Evolutionary conservation across 2,888 invertebrate genomes (phyloP), one percentile per base, ranked within the genome.

Genomic region (Noctua pronuba): DNA sequence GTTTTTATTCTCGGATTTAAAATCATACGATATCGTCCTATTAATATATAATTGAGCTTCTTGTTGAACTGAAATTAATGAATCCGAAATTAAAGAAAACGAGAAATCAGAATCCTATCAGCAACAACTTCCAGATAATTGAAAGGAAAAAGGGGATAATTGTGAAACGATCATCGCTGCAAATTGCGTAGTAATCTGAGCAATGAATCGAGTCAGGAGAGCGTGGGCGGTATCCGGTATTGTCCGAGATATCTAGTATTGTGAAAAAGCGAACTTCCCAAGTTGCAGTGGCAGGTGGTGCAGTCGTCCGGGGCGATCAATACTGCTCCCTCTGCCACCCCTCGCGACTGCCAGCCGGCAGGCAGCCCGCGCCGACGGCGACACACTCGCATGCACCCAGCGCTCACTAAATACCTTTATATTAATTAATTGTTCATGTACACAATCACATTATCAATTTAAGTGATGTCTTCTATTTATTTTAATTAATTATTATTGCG

Each of bases 261-360:
- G 73, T 77, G 80, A 81, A 86, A 90, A 90, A 90, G 88, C 87
- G 89, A 90, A 83, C 91, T 92, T 91, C 79, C 90, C 88, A 87
- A 88, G 92, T 90, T 95, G 95, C 94, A 94, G 86, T 89, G 91
- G 92, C 93, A 93, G 94, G 93, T 93, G 93, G 92, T 95, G 95
- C 95, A 95, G 84, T 88, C 90, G 90, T 65, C 88, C 85, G 83
- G 87, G 86, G 91, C 87, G 95, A 95, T 95, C 95, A 93, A 95
- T 95, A 95, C 87, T 82, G 84, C 85, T 85, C 85, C 85, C 87
- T 83, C 77, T 80, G 85, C 82, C 81, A 81, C 79, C 83, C 41
- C 77, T 65, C 78, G 77, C 73, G 82, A 80, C 35, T 21, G 83
- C 80, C 79, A 10, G 31, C 60, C 60, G 85, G 84, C 46, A 46